phyloP scores from a whole-genome alignment of 2,888 invertebrate genomes.

The Pardosa pseudoannulata region DNA sequence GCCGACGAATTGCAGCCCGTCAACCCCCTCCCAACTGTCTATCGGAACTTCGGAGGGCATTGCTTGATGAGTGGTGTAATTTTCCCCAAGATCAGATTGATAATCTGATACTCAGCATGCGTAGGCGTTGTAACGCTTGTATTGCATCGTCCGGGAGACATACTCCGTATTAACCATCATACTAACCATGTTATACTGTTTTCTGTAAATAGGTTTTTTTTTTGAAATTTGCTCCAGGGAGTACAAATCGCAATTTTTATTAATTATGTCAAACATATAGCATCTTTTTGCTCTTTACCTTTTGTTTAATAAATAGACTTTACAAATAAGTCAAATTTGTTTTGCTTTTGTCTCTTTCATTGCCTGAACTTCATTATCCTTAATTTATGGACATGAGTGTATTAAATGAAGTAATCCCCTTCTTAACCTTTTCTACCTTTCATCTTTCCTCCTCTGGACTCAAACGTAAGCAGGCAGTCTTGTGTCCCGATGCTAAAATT shows the following conservation, averaged over 20 bases:
- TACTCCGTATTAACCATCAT: background rate
- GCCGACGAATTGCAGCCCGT: background rate
- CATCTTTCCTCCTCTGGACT: too few species aligned
- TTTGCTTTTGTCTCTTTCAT: background rate
- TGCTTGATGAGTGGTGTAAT: slow-evolving; percentile 8
- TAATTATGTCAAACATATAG: background rate
- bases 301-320: slow-evolving; percentile 1
- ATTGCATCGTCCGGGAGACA: background rate
- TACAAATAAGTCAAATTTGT: background rate
- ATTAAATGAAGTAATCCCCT: too few species aligned
- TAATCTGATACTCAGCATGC: background rate
- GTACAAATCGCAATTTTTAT: background rate
- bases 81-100: background rate
- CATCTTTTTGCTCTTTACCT: background rate
- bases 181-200: background rate
- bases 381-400: slow-evolving; percentile 7
- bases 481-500: too few species aligned
- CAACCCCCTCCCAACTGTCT: background rate
- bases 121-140: background rate
- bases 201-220: too few species aligned
- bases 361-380: background rate
- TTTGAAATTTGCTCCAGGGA: background rate
- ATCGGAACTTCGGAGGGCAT: slow-evolving; percentile 14
- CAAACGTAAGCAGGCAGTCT: too few species aligned
- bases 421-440: too few species aligned